Base-by-base conservation (phyloP, 37 sponge, comb jelly and placozoan genomes). In the Amphimedon queenslandica region DNA sequence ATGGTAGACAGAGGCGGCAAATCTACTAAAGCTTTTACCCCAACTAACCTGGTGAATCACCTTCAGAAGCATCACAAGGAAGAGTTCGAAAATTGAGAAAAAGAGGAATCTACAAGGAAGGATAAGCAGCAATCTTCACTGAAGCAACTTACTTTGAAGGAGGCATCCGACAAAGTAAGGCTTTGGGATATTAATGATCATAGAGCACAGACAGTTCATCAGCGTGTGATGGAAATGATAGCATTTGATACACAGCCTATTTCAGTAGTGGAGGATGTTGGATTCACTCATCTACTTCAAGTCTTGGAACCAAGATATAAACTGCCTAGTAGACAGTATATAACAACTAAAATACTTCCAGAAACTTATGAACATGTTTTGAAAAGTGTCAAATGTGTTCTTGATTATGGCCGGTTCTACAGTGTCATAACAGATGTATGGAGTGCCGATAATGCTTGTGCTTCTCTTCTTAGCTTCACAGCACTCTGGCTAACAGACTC, bases 291-390 rank as follows among this genome's bases (percentile, higher is more conserved):
- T 11, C 66, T 77, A 20, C 40, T 77, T 10, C n/a, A n/a, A n/a
- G n/a, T n/a, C n/a, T n/a, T n/a, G n/a, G n/a, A n/a, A n/a, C n/a
- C 71, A 40, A 55, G 72, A 72, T 80, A 80, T 31, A 35, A 38
- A 21, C 37, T 80, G n/a, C 72, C 80, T 63, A 80, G 80, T 51
- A 71, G 80, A 78, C 68, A n/a, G 29, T 69, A 78, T 29, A 57
- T 71, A 18, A 70, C 70, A 8, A 65, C 70, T 24, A 57, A 30
- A 39, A 53, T 71, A 23, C 29, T 79, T 16, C 58, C 71, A 24
- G 1, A 47, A 25, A 56, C 70, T 6, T 36, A 40, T 27, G 37
- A 31, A 56, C 40, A 55, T 39, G 42, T 79, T 27, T 27, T 18
- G 39, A 41, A 57, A 29, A 37, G 10, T 36, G 58, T 79, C 24